These are phyloP conservation scores for Hyppa rectilinea DNA, from an alignment of 2,888 invertebrate genomes.

Conservation along the genomic window DNA sequence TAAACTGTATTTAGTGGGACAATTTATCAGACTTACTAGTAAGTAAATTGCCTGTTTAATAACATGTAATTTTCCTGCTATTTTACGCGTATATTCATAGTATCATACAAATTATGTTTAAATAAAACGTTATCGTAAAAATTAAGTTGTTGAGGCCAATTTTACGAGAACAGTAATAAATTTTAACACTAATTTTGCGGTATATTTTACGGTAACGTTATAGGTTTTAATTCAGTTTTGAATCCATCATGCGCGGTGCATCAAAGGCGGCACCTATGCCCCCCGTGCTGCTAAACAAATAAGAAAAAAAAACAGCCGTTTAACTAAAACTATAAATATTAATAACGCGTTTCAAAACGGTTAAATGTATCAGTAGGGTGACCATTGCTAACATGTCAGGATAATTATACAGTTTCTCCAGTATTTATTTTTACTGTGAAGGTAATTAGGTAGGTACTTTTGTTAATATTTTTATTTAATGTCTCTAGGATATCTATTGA, in stretches of 20 bases:
- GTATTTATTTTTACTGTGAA: no score
- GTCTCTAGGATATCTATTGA: not conserved
- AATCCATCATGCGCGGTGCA: conserved; percentile 71
- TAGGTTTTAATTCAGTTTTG: conserved; percentile 75
- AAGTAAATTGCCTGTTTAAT: conserved; percentile 35
- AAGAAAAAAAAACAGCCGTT: conserved; percentile 80
- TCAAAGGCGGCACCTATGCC: conserved; percentile 87
- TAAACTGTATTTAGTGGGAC: conserved; percentile 21
- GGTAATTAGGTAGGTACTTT: not conserved
- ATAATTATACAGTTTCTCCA: not conserved
- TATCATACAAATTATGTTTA: conserved; percentile 19
- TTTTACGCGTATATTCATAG: conserved; percentile 44
- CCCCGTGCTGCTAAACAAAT: conserved; percentile 86
- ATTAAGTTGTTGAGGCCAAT: conserved; percentile 61
- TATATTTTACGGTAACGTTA: conserved; percentile 66
- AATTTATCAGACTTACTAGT: conserved; percentile 19
- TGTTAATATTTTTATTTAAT: not conserved
- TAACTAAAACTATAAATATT: conserved; percentile 87
- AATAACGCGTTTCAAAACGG: conserved; percentile 83
- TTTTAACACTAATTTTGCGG: conserved; percentile 75
- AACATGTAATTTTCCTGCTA: conserved; percentile 51
- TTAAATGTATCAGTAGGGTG: conserved; percentile 77
- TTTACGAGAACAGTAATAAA: conserved; percentile 74
- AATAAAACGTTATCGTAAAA: conserved; percentile 45
- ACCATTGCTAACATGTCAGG: conserved; percentile 65